A percentile compares a stretch with the other conserved stretches of the same genome.
phyloP scores from a whole-genome alignment of 1,140 invertebrate species.

The Drusus annulatus region DNA sequence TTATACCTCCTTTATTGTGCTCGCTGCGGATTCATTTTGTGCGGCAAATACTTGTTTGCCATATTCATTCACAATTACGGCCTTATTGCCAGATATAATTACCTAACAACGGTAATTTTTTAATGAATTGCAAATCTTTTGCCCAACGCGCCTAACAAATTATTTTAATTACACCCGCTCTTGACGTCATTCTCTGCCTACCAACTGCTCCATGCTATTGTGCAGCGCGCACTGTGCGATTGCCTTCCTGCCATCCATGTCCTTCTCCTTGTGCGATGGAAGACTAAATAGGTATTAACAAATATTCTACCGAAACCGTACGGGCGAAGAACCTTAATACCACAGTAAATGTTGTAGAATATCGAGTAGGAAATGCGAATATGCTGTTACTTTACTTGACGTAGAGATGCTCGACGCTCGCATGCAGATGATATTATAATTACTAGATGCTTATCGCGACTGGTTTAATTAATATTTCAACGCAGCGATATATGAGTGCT shows the following conservation, averaged over 20 bases:
- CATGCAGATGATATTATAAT: conserved; percentile 58
- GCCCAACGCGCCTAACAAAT: conserved; percentile 12
- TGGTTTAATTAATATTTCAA: conserved; percentile 54
- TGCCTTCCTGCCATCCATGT: no score
- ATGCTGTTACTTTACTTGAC: neutral
- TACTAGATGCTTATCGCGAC: conserved; percentile 54
- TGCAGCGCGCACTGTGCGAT: no score
- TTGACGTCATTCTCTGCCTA: conserved; percentile 8
- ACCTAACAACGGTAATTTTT: conserved; percentile 20
- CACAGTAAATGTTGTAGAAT: no score
- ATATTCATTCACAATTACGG: conserved; percentile 3
- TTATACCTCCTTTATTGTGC: conserved; percentile 28
- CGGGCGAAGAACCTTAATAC: no score
- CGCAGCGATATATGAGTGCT: conserved; percentile 34
- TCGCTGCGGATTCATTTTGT: neutral
- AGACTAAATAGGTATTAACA: no score
- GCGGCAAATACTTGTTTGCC: neutral
- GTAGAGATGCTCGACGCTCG: conserved; percentile 16
- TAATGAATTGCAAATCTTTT: conserved; percentile 37
- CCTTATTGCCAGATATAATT: conserved; percentile 8
- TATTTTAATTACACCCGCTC: conserved; percentile 18
- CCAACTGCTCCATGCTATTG: no score
- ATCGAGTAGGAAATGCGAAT: neutral
- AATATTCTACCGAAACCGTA: no score
- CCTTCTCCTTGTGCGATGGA: no score